Percentiles rank a stretch among this genome's conserved stretches.
Conservation (phyloP, 2,113 vertebrate genomes). For the Chunga burmeisteri region DNA sequence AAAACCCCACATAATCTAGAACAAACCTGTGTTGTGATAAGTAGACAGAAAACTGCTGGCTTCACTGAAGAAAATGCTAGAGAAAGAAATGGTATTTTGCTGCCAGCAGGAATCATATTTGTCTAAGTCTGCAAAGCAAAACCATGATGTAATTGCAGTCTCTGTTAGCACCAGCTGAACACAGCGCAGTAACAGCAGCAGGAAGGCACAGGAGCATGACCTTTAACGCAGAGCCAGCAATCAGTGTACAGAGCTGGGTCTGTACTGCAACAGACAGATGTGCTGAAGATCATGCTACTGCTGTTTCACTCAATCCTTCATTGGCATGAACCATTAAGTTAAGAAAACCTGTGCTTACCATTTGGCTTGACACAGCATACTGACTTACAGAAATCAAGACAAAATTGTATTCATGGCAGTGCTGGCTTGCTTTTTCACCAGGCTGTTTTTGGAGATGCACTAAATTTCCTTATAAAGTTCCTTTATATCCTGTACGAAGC, state of each 20-base stretch:
- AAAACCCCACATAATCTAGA: neutral
- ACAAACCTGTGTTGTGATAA: neutral
- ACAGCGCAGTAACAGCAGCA: neutral
- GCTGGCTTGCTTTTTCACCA: neutral
- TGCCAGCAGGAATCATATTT: neutral
- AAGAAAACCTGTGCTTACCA: neutral
- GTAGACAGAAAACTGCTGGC: neutral
- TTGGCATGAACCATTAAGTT: rapidly evolving
- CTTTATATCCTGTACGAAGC: neutral
- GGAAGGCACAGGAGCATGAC: neutral
- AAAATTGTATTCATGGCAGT: neutral
- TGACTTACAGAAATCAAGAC: neutral
- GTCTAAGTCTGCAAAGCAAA: neutral
- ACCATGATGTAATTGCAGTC: neutral
- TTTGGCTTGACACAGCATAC: neutral
- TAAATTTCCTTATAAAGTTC: neutral
- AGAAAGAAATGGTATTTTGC: neutral
- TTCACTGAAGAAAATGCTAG: neutral
- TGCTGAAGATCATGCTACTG: neutral
- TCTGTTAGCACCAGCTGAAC: neutral
- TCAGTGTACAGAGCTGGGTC: rapidly evolving
- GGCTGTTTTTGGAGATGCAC: neutral
- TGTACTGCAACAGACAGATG: neutral
- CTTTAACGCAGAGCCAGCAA: neutral
- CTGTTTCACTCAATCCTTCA: neutral